These are phyloP conservation scores for Liasis olivaceus DNA, from an alignment of 2,797 vertebrate species.

Conservation along the genomic window DNA sequence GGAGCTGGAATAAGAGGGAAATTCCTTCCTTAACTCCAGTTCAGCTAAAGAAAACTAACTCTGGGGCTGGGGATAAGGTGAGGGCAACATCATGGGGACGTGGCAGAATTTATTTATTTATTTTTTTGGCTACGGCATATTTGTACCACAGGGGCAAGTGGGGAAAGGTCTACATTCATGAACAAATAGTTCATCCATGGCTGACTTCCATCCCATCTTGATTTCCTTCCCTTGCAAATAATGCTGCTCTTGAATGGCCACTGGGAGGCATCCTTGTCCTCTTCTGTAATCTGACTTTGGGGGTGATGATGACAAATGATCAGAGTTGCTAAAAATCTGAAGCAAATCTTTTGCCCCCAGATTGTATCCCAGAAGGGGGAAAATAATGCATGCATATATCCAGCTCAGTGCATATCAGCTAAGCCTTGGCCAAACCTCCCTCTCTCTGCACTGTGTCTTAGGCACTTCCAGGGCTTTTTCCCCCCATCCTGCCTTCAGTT, in stretches of 20 bases:
- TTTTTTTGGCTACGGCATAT: neutral
- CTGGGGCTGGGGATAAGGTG: neutral
- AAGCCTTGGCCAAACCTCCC: neutral
- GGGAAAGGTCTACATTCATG: no score
- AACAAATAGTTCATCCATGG: neutral
- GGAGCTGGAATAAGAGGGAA: neutral
- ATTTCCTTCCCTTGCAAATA: neutral
- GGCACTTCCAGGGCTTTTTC: neutral
- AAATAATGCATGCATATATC: neutral
- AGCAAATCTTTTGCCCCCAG: neutral
- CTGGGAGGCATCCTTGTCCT: conserved; percentile 4
- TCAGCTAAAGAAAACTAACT: neutral
- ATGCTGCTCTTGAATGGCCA: neutral
- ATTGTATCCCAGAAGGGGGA: neutral
- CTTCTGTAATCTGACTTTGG: neutral
- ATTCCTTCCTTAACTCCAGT: neutral
- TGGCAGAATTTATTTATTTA: neutral
- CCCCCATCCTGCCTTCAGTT: accelerated
- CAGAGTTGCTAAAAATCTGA: neutral
- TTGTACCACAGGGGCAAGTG: neutral
- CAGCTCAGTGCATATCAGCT: neutral
- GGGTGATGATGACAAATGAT: neutral
- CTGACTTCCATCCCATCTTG: neutral
- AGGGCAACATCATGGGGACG: neutral
- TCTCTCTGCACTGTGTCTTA: neutral